Conservation (phyloP, 2,797 vertebrate species). For the Poecilia picta region DNA sequence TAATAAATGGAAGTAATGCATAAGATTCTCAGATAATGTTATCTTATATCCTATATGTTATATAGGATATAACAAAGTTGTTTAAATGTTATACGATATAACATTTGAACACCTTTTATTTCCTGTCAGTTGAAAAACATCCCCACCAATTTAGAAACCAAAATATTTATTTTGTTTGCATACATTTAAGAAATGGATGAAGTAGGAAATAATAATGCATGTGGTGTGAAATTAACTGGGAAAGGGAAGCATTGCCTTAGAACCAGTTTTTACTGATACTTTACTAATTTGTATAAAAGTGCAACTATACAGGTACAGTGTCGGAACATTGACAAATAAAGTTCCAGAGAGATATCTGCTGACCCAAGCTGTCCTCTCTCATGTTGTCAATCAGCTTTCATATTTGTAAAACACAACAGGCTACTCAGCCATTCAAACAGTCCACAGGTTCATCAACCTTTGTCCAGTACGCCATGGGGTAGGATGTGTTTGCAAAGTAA, state of each 20-base stretch:
- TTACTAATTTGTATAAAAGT: background rate
- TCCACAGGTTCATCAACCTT: slow-evolving; percentile 74
- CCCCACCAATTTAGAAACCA: background rate
- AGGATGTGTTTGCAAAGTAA: slow-evolving; percentile 77
- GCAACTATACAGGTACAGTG: background rate
- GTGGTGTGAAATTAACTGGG: background rate
- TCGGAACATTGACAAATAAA: background rate
- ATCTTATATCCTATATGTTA: too few relatives aligned
- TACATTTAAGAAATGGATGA: background rate
- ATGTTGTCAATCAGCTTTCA: slow-evolving; percentile 25
- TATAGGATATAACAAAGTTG: too few relatives aligned
- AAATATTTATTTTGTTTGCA: background rate
- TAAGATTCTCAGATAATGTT: background rate
- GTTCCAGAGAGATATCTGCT: background rate
- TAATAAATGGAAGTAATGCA: background rate
- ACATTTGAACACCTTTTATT: background rate
- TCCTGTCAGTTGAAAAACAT: background rate
- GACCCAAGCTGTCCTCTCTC: background rate
- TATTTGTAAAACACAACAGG: slow-evolving; percentile 52
- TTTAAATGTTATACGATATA: background rate
- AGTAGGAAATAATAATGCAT: background rate
- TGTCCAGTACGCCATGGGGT: slow-evolving; percentile 66
- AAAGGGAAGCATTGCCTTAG: background rate
- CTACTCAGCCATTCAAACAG: slow-evolving; percentile 58
- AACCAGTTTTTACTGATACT: background rate